A percentile compares a stretch with the other conserved stretches of the same genome.
Conservation (phyloP, 2,888 invertebrate genomes). For the Epsilonema sp. region DNA sequence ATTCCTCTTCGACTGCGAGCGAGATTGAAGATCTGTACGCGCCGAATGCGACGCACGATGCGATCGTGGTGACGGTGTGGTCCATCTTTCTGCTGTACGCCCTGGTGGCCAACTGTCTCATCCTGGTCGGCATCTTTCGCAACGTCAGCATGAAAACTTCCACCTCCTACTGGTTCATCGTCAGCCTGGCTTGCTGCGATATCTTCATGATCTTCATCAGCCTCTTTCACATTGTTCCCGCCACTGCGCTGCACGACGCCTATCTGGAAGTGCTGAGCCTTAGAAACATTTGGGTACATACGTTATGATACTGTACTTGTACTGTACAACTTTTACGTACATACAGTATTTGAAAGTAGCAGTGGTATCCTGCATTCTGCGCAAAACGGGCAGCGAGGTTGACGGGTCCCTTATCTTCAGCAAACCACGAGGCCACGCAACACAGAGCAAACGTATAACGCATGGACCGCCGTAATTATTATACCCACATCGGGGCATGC, state of each 20-base stretch:
- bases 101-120: slow-evolving; percentile 19
- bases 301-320: no score
- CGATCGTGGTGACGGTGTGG: slow-evolving; percentile 21
- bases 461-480: no score
- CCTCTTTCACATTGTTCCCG: slow-evolving; percentile 19
- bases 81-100: slow-evolving; percentile 19
- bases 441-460: no score
- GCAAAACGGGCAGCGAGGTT: no score
- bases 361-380: no score
- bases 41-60: slow-evolving; percentile 19
- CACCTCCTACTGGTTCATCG: slow-evolving; percentile 25
- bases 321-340: no score
- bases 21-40: neutral
- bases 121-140: slow-evolving; percentile 17
- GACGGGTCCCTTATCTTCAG: no score
- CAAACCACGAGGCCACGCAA: no score
- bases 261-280: neutral
- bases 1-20: no score
- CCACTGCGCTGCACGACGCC: slow-evolving; percentile 19
- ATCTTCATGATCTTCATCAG: slow-evolving; percentile 21
- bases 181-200: slow-evolving; percentile 21
- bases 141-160: slow-evolving; percentile 18
- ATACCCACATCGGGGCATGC: no score
- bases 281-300: neutral
- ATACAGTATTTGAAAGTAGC: no score